Conservation (phyloP, 2,113 vertebrate species). For the Antennarius striatus region DNA sequence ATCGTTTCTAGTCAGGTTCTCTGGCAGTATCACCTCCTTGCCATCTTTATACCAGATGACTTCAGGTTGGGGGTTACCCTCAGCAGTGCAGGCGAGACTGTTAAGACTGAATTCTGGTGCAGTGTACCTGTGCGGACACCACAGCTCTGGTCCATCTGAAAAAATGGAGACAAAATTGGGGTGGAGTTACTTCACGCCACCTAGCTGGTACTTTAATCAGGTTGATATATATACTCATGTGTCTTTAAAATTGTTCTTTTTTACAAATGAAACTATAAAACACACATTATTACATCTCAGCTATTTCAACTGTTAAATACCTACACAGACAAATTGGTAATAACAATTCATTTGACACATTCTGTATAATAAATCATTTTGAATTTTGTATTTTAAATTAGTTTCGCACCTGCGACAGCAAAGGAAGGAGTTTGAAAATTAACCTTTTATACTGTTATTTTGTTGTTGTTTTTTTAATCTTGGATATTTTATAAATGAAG, state of each 20-base stretch:
- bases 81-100: constrained; percentile 25
- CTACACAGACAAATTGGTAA: too few species aligned
- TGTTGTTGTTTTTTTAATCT: too few species aligned
- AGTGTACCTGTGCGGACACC: constrained; percentile 17
- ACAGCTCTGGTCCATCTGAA: constrained; percentile 53
- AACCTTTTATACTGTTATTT: too few species aligned
- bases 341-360: too few species aligned
- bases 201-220: neutral
- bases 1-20: constrained; percentile 38
- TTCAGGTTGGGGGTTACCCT: constrained; percentile 32
- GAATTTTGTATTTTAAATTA: too few species aligned
- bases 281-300: too few species aligned
- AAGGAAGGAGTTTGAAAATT: too few species aligned
- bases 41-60: constrained; percentile 48
- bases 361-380: too few species aligned
- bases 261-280: too few species aligned
- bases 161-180: constrained; percentile 2
- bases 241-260: neutral
- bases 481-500: too few species aligned
- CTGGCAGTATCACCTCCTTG: constrained; percentile 30
- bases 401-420: too few species aligned
- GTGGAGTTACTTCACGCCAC: neutral
- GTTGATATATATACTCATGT: neutral
- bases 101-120: constrained; percentile 15
- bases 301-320: too few species aligned